Conservation (phyloP, 2,888 invertebrate genomes). For the Habrosyne pyritoides region DNA sequence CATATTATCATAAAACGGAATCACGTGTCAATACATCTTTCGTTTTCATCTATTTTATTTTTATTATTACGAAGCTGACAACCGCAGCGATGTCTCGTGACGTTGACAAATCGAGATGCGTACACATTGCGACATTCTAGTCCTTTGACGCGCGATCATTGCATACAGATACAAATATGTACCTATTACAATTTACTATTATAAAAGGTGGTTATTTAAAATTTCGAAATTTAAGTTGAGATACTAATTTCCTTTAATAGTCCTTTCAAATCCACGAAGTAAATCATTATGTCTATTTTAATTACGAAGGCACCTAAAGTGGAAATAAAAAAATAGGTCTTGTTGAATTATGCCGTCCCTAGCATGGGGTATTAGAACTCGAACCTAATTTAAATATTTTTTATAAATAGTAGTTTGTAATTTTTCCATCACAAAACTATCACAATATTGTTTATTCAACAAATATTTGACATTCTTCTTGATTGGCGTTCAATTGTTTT, state of each 20-base stretch:
- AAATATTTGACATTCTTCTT: background rate
- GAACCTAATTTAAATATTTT: background rate
- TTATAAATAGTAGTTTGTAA: background rate
- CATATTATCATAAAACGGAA: constrained; percentile 15
- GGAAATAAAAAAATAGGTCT: too few species aligned
- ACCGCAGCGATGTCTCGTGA: constrained; percentile 59
- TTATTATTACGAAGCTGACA: constrained; percentile 54
- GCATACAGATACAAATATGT: constrained; percentile 11
- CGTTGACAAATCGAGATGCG: constrained; percentile 73
- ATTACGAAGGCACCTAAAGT: too few species aligned
- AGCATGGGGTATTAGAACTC: too few species aligned
- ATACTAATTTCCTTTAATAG: too few species aligned
- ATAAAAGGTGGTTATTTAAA: background rate
- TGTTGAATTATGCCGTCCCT: too few species aligned
- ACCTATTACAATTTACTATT: background rate
- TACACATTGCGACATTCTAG: constrained; percentile 58
- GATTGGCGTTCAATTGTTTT: background rate
- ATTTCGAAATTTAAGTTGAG: too few species aligned
- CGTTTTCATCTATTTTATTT: constrained; percentile 30
- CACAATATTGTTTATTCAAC: background rate
- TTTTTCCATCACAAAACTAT: background rate
- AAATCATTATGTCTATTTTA: too few species aligned
- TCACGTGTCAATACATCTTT: constrained; percentile 17
- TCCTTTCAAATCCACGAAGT: too few species aligned
- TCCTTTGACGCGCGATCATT: constrained; percentile 44